phyloP scores from a whole-genome alignment of 2,888 invertebrate genomes.

The Prenolepis imparis region DNA sequence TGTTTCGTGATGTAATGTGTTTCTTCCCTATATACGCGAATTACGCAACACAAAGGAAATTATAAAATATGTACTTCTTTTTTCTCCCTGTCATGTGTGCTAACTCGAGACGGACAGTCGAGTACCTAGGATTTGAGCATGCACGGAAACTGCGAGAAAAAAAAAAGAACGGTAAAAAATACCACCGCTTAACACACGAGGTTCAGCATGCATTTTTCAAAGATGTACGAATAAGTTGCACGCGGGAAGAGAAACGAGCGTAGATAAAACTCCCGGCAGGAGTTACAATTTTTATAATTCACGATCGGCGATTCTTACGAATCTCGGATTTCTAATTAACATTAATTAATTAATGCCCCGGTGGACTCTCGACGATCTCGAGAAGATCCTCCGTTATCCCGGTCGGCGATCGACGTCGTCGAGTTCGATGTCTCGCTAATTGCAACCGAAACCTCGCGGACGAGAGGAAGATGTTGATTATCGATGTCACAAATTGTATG shows the following conservation, averaged over 20 bases:
- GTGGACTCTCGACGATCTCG: constrained; percentile 32
- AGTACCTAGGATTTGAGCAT: constrained; percentile 27
- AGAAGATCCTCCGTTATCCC: constrained; percentile 22
- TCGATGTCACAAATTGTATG: constrained; percentile 65
- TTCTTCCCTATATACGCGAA: not conserved
- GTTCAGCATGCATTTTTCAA: constrained; percentile 16
- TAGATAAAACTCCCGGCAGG: not conserved
- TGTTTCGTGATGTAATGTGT: not conserved
- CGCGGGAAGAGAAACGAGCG: constrained; percentile 2
- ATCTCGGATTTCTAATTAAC: constrained; percentile 45
- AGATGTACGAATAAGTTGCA: not conserved
- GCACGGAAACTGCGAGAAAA: constrained; percentile 35
- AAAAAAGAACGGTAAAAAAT: not conserved
- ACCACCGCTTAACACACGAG: not conserved
- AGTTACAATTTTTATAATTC: constrained; percentile 25
- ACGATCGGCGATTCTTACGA: constrained; percentile 20
- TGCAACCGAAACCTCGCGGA: constrained; percentile 38
- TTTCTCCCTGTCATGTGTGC: not conserved
- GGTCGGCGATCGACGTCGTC: constrained; percentile 28
- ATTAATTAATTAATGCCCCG: constrained; percentile 33
- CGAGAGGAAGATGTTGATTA: constrained; percentile 64
- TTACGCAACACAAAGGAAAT: constrained; percentile 20
- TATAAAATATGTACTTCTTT: constrained; percentile 4
- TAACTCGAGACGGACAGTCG: constrained; percentile 6
- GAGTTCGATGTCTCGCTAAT: constrained; percentile 49